Evolutionary conservation across 2,113 vertebrate species (phyloP).

Genomic region (Butorides virescens): DNA sequence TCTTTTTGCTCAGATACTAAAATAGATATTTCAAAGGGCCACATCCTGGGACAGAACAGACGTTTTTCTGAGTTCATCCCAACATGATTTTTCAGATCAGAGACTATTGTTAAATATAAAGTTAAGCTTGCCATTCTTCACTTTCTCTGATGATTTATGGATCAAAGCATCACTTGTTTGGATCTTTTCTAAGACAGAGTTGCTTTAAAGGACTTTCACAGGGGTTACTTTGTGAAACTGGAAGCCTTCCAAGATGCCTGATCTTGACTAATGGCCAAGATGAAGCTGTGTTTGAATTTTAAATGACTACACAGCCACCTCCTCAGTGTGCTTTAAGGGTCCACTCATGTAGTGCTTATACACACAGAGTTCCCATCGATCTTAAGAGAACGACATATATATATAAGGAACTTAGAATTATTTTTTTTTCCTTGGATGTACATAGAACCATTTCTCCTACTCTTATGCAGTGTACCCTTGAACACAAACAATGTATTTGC

Average conservation of each 20-base stretch:
- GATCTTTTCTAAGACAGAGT: neutral
- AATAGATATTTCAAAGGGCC: neutral
- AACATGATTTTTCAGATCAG: neutral
- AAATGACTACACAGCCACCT: neutral
- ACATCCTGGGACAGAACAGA: neutral
- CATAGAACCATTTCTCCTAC: neutral
- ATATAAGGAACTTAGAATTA: neutral
- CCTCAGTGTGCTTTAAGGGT: neutral
- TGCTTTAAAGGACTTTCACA: neutral
- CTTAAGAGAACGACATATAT: neutral
- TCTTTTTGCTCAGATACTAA: neutral
- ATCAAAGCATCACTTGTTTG: neutral
- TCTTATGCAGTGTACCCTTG: neutral
- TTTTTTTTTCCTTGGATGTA: neutral
- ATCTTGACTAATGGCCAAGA: slow-evolving; percentile 10
- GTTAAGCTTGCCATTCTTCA: neutral
- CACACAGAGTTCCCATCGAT: neutral
- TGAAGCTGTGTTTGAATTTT: slow-evolving; percentile 1
- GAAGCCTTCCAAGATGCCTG: neutral
- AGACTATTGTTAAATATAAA: neutral
- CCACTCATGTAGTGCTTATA: neutral
- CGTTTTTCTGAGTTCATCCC: neutral
- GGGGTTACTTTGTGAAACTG: neutral
- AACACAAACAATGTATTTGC: neutral
- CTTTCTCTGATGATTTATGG: slow-evolving; percentile 1